Percentiles rank a stretch among this genome's conserved stretches.
phyloP scores from a whole-genome alignment of 2,888 invertebrate genomes.

The Eulithis testata region DNA sequence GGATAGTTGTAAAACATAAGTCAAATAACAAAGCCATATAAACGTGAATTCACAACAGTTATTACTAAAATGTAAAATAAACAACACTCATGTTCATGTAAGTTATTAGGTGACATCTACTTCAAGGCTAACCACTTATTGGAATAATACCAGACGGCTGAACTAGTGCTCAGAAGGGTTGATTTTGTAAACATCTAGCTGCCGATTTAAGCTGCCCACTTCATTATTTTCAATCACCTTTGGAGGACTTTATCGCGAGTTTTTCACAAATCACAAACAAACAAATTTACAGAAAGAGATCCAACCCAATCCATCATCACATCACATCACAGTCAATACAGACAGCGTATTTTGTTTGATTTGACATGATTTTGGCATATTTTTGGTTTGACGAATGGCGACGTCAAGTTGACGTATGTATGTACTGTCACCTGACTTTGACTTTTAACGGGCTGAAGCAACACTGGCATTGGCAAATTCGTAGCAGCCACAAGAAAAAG shows the following conservation, averaged over 20 bases:
- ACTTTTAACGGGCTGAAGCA: too few species aligned
- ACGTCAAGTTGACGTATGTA: not conserved
- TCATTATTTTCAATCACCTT: conserved; percentile 56
- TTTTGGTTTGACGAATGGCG: not conserved
- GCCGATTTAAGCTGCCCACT: conserved; percentile 44
- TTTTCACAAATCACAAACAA: conserved; percentile 77
- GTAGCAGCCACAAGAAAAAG: too few species aligned
- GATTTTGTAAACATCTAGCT: conserved; percentile 49
- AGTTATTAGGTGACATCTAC: conserved; percentile 81
- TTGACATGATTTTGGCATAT: conserved; percentile 16
- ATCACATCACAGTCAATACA: not conserved
- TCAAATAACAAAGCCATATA: conserved; percentile 84
- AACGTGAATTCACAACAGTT: conserved; percentile 77
- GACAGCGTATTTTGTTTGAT: conserved; percentile 53
- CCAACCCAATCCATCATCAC: conserved; percentile 60
- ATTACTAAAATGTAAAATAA: conserved; percentile 82
- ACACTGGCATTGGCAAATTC: too few species aligned
- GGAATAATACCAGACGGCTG: conserved; percentile 68
- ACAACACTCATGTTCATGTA: conserved; percentile 82
- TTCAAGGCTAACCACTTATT: conserved; percentile 83
- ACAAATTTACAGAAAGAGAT: conserved; percentile 59
- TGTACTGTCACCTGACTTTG: not conserved
- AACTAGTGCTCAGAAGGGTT: conserved; percentile 53
- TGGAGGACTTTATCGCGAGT: conserved; percentile 74
- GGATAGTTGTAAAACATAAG: conserved; percentile 77